Evolutionary conservation across 2,113 vertebrate genomes (phyloP), one percentile per base, ranked within the genome.

Genomic region (Andinoacara biseriatus): DNA sequence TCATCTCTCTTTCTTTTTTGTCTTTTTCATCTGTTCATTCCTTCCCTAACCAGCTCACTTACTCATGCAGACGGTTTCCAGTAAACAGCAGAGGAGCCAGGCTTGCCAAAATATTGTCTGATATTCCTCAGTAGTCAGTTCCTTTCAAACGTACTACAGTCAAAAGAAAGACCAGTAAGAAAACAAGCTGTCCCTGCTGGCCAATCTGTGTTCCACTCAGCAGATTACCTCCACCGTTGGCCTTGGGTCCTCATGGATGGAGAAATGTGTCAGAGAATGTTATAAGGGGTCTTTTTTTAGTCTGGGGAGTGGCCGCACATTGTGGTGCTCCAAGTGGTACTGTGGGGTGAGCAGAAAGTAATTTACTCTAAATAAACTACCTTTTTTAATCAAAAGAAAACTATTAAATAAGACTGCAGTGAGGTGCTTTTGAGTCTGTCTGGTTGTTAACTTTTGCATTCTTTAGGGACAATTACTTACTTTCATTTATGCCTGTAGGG

Each of bases 1-100:
- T 60, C 40, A 69, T 86, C 59, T 26, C 59, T 58, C 8, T 40
- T 59, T 79, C 15, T 78, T 75, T 69, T 86, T 61, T 52, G 22
- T 75, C 31, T 67, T 22, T 83, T 77, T 38, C 22, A 61, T 75
- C 82, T 26, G 24, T 86, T 56, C 77, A 59, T 88, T 35, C 81
- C 26, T 67, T 67, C 81, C 35, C 76, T 38, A 74, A 84, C 84
- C 75, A 58, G 77, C 61, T 83, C 87, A 74, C 74, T 74, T 52
- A 60, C 84, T 84, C 75, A 78, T 79, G 81, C 87, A 83, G 89
- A 92, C 87, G 84, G 78, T 88, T 91, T 91, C 86, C 87, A 89
- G 59, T 81, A 78, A 85, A 74, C 62, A 77, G 61, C 80, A 86
- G 76, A 74, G 29, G 60, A 80, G 84, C 6, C 0, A 38, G 33